phyloP scores from a whole-genome alignment of 2,797 vertebrate species.

The Kryptolebias ocellatus region DNA sequence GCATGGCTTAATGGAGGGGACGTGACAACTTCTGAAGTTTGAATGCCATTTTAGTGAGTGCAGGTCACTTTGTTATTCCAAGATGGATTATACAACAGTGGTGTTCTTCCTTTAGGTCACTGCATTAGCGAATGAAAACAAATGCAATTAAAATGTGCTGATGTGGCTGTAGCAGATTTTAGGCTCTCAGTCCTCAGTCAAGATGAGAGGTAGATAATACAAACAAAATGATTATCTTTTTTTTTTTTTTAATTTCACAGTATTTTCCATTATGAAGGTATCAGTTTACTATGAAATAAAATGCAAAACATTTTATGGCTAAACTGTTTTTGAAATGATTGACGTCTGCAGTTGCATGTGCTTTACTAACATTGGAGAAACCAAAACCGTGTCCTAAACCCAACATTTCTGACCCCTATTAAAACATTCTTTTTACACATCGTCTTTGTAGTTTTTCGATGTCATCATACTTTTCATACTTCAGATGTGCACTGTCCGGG shows the following conservation, averaged over 20 bases:
- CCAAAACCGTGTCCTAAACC: neutral
- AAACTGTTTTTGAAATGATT: neutral
- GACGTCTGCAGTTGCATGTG: too few relatives aligned
- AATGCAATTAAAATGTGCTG: neutral
- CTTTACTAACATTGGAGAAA: neutral
- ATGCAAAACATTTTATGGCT: neutral
- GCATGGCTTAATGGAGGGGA: conserved; percentile 83
- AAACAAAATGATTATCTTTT: neutral
- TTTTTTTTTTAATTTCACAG: neutral
- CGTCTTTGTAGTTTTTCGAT: neutral
- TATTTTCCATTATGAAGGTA: neutral
- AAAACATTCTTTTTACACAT: too few relatives aligned
- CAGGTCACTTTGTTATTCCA: conserved; percentile 48
- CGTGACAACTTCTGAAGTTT: conserved; percentile 79
- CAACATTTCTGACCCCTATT: neutral
- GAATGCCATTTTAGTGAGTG: conserved; percentile 66
- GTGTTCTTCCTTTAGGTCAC: conserved; percentile 4
- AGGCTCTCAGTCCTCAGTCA: neutral
- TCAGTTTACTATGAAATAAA: neutral
- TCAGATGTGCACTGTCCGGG: neutral
- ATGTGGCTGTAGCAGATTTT: neutral
- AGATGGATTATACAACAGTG: neutral
- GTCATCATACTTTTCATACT: neutral
- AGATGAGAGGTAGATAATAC: neutral
- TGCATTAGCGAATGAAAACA: conserved; percentile 6